phyloP scores from a whole-genome alignment of 2,113 vertebrate species.

The Myxocyprinus asiaticus region DNA sequence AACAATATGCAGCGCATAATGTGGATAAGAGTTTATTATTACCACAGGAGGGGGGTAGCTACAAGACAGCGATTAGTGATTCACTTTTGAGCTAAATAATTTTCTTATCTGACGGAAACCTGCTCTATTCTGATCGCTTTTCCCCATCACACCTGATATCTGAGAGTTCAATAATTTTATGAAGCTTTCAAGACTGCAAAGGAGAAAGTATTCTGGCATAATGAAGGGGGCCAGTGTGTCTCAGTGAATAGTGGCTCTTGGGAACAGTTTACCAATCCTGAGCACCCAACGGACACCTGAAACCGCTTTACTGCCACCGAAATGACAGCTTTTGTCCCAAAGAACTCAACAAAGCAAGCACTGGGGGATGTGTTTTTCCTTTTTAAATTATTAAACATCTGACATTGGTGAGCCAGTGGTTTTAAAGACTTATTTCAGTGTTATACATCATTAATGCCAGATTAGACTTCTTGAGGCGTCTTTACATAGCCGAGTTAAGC shows the following conservation, averaged over 20 bases:
- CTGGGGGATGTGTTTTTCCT: constrained; percentile 31
- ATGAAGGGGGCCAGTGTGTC: constrained; percentile 51
- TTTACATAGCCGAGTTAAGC: no score
- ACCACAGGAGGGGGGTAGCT: not conserved
- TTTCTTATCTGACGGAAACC: constrained; percentile 46
- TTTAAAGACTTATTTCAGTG: no score
- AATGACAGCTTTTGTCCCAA: constrained; percentile 64
- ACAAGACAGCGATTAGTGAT: constrained; percentile 46
- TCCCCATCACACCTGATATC: constrained; percentile 45
- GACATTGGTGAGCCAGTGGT: not conserved
- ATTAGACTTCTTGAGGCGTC: no score
- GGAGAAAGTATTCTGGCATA: constrained; percentile 44
- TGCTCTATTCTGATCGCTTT: constrained; percentile 21
- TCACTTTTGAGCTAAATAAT: constrained; percentile 17
- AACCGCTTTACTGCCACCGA: constrained; percentile 52
- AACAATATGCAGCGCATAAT: not conserved
- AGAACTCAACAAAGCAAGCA: constrained; percentile 56
- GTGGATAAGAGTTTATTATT: constrained; percentile 5
- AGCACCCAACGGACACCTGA: constrained; percentile 61
- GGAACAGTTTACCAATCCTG: constrained; percentile 33
- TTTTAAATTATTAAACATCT: not conserved
- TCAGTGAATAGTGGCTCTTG: constrained; percentile 39
- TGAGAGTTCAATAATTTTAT: constrained; percentile 52
- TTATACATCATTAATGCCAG: not conserved
- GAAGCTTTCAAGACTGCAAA: constrained; percentile 37